These are phyloP conservation scores for Kuschelorhynchus macadamiae DNA, from an alignment of 2,888 invertebrate genomes.

Conservation along the genomic window DNA sequence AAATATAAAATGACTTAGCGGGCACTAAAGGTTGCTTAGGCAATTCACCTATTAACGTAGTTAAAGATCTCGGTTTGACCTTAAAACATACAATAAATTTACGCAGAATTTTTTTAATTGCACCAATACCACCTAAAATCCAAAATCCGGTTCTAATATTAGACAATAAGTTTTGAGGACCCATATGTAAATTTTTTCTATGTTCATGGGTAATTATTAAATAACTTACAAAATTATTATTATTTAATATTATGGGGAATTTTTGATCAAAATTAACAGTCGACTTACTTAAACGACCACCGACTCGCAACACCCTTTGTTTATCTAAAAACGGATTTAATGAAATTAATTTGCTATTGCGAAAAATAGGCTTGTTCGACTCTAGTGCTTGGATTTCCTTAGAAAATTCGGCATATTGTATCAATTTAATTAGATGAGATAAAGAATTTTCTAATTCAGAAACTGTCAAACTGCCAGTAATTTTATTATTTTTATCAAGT, in stretches of 20 bases:
- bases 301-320: no score
- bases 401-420: not conserved
- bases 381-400: not conserved
- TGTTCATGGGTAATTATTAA: no score
- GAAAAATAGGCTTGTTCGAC: not conserved
- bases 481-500: not conserved
- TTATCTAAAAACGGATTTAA: slow-evolving; percentile 12
- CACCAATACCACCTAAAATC: slow-evolving; percentile 18
- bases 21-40: slow-evolving; percentile 15
- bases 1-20: slow-evolving; percentile 32
- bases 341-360: slow-evolving; percentile 2
- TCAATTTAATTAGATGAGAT: not conserved
- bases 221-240: no score
- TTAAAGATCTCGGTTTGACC: not conserved
- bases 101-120: no score
- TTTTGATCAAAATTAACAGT: no score
- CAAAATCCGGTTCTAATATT: slow-evolving; percentile 21
- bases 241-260: no score
- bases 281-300: no score
- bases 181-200: no score
- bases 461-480: not conserved
- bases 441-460: slow-evolving; percentile 1
- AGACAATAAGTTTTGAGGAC: no score
- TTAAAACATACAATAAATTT: no score
- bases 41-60: slow-evolving; percentile 30